phyloP scores from a whole-genome alignment of 2,113 vertebrate genomes.

The Phasianus colchicus region DNA sequence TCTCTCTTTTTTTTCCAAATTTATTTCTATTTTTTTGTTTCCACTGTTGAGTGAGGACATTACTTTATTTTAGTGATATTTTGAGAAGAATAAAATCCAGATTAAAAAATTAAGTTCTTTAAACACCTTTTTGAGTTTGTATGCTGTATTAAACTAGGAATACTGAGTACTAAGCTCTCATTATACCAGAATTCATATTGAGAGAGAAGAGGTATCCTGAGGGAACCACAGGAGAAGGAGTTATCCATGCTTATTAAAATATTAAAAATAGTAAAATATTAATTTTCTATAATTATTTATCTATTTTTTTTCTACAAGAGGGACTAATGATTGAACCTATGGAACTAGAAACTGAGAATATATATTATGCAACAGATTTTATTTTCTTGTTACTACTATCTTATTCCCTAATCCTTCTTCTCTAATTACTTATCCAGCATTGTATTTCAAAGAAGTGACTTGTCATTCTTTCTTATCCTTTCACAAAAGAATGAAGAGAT shows the following conservation, averaged over 20 bases:
- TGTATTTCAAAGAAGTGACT: not conserved
- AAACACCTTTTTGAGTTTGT: not conserved
- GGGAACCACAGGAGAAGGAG: not conserved
- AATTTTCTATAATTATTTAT: constrained; percentile 1
- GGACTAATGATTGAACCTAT: not conserved
- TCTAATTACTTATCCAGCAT: not conserved
- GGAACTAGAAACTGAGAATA: not conserved
- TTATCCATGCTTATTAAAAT: not conserved
- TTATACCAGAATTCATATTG: not conserved
- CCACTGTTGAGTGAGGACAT: not conserved
- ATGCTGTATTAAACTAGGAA: not conserved
- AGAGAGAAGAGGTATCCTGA: not conserved
- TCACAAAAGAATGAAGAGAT: constrained; percentile 25
- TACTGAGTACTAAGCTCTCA: not conserved
- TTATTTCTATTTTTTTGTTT: not conserved
- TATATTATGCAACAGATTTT: not conserved
- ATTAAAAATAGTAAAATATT: constrained; percentile 9
- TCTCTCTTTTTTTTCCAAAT: not conserved
- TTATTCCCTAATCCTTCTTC: not conserved
- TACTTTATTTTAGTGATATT: not conserved
- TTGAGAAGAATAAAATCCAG: not conserved
- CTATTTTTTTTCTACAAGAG: not conserved
- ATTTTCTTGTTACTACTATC: not conserved
- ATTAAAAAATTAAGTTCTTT: not conserved
- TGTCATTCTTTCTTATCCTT: constrained; percentile 4